Evolutionary conservation across 2,113 vertebrate species (phyloP).

Genomic region (Caranx ignobilis): DNA sequence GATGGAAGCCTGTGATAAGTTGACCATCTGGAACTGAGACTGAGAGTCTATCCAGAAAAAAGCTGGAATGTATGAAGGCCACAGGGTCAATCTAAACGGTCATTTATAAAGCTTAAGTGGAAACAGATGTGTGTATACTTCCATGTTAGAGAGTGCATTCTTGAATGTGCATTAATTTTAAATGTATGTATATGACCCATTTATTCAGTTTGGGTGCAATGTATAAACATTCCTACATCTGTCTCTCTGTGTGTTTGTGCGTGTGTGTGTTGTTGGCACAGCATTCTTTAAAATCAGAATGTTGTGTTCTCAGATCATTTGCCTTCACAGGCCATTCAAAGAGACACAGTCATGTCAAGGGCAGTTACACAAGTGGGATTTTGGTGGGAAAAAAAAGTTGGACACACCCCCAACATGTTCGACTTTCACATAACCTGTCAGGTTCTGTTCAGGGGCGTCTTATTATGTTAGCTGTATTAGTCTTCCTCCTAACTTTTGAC

Average conservation of each 20-base stretch:
- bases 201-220: neutral
- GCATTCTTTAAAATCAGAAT: conserved; percentile 25
- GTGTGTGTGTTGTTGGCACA: neutral
- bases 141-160: neutral
- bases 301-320: conserved; percentile 17
- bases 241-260: neutral
- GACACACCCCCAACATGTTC: neutral
- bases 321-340: neutral
- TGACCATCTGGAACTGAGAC: conserved; percentile 18
- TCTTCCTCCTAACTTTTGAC: neutral
- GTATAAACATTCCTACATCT: conserved; percentile 24
- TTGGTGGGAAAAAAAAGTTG: neutral
- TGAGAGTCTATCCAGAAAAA: neutral
- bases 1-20: neutral
- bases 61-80: conserved; percentile 31
- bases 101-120: conserved; percentile 17
- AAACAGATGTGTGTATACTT: conserved; percentile 20
- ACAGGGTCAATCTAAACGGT: conserved; percentile 38
- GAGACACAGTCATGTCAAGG: neutral
- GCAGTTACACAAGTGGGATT: neutral
- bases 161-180: neutral
- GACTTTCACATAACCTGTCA: neutral
- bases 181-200: neutral
- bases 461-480: too few relatives aligned
- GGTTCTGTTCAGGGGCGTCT: neutral